Evolutionary conservation across 2,888 invertebrate species (phyloP).

Genomic region (Mongoloraphidia duomilia): DNA sequence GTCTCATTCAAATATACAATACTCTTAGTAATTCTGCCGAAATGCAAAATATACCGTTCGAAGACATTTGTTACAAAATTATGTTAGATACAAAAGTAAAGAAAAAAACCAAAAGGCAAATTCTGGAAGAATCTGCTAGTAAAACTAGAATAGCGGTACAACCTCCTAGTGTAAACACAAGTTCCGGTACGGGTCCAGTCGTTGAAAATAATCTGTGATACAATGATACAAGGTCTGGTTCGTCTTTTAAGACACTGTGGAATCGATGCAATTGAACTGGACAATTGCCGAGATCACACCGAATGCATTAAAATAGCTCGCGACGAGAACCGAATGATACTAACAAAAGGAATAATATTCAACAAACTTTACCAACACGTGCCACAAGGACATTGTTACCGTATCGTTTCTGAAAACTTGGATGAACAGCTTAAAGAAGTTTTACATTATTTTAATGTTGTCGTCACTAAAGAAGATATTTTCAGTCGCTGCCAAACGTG

Average conservation of each 20-base stretch:
- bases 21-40: slow-evolving; percentile 37
- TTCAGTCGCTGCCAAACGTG: slow-evolving; percentile 56
- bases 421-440: slow-evolving; percentile 53
- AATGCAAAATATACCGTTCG: slow-evolving; percentile 41
- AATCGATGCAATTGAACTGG: slow-evolving; percentile 40
- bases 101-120: slow-evolving; percentile 26
- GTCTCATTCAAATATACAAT: slow-evolving; percentile 66
- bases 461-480: slow-evolving; percentile 45
- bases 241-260: slow-evolving; percentile 48
- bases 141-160: slow-evolving; percentile 11
- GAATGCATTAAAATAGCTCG: slow-evolving; percentile 35
- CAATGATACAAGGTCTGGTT: slow-evolving; percentile 41
- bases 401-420: slow-evolving; percentile 36
- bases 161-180: slow-evolving; percentile 22
- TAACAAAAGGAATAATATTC: slow-evolving; percentile 36
- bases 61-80: slow-evolving; percentile 45
- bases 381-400: slow-evolving; percentile 41
- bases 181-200: slow-evolving; percentile 20
- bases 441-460: slow-evolving; percentile 47
- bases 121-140: neutral
- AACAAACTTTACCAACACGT: slow-evolving; percentile 33
- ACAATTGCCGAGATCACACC: slow-evolving; percentile 34
- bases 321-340: slow-evolving; percentile 36
- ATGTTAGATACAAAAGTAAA: slow-evolving; percentile 36
- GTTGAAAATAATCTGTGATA: slow-evolving; percentile 42